These are phyloP conservation scores for Yponomeuta evonymella DNA, from an alignment of 2,888 invertebrate species.

Conservation along the genomic window DNA sequence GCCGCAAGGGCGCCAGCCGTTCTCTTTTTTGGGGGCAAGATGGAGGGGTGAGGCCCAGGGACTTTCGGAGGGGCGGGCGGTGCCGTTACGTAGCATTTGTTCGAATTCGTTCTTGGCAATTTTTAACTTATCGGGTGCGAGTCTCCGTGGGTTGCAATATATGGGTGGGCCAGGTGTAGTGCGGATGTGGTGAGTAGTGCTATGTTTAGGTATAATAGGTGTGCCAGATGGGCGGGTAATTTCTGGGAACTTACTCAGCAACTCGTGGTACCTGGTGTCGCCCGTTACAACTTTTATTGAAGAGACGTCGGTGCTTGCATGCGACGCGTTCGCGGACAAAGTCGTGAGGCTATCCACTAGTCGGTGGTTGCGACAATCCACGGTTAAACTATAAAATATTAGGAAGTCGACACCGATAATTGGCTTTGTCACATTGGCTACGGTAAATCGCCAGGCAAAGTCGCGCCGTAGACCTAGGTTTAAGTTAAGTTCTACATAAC, in stretches of 20 bases:
- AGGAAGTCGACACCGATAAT: no score
- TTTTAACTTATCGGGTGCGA: slow-evolving; percentile 13
- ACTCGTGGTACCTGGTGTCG: neutral
- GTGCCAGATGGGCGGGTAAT: neutral
- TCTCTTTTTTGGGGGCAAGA: neutral
- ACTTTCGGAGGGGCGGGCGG: neutral
- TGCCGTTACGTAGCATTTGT: neutral
- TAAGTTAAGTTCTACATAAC: neutral
- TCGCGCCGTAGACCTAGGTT: neutral
- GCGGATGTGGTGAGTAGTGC: neutral
- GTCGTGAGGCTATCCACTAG: no score
- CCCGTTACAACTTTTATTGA: neutral
- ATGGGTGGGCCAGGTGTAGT: neutral
- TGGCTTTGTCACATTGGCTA: no score
- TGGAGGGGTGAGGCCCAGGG: neutral
- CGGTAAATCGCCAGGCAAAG: no score
- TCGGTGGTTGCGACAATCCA: no score
- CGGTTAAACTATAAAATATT: no score
- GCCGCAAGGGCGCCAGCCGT: neutral
- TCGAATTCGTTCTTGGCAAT: slow-evolving; percentile 9
- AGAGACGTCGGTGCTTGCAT: neutral
- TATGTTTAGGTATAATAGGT: neutral
- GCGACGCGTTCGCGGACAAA: no score
- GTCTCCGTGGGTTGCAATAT: neutral
- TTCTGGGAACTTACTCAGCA: neutral